Base-by-base conservation (phyloP, 35 echinoderm and acorn worm species). In the Apostichopus japonicus region DNA sequence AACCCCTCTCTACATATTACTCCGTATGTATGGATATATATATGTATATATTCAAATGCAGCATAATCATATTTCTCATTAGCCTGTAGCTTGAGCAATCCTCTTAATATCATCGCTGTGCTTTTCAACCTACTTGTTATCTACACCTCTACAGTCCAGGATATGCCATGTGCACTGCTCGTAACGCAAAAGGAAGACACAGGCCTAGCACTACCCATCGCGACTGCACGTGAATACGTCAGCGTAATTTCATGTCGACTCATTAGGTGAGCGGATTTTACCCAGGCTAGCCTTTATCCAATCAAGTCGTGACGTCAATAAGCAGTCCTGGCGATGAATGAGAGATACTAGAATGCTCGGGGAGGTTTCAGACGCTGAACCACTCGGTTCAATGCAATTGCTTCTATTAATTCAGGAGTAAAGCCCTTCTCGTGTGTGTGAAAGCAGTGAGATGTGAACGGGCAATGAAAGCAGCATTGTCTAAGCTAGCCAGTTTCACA, bases 251-350 rank as follows among this genome's bases (percentile, higher is more conserved):
- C 81, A 84, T 84, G 81, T 84, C 54, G 13, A 84, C 81, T 57
- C 81, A 84, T 84, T 84, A 84, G 81, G 81, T 84, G 81, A 58
- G 81, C 81, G 53, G 81, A 84, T 84, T 56, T 84, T 84, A 84
- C 81, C 81, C 53, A 84, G 81, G 81, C 81, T 84, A 84, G 53
- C 81, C 81, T 84, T 84, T 84, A 84, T 84, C 81, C 81, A 84
- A 84, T 84, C 54, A 84, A 84, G 81, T 22, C 21, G 56, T 84
- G 81, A 84, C 81, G 81, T 84, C 81, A 84, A 84, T 6, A 11
- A 3, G 16, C 54, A 84, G 81, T 58, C 81, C 81, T 84, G 81
- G 53, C 56, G 81, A 84, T 84, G 81, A 84, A 84, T 59, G 81
- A 84, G 81, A 84, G 81, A 84, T 84, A 57, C 56, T 84, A 57